Base-by-base conservation (phyloP, 2,113 vertebrate species). In the Sinocyclocheilus grahami region DNA sequence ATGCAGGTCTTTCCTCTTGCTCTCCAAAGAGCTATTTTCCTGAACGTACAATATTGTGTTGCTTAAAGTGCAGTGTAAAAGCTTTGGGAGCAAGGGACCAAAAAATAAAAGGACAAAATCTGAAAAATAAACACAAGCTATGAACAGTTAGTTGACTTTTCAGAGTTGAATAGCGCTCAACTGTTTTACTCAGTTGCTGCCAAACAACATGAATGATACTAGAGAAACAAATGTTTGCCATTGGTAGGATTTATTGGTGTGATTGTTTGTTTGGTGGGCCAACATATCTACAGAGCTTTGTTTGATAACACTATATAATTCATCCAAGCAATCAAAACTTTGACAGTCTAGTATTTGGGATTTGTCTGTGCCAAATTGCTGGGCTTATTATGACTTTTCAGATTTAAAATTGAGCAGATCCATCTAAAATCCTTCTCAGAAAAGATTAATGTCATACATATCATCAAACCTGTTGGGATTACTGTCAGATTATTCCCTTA, bases 401-500 rank as follows among this genome's bases (percentile, higher is more conserved):
- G 91, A 92, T 78, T 86, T 55, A 84, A 93, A 92, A 92, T 89
- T 42, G 18, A 72, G 37, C 69, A 42, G 69, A 72, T 72, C 42
- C 20, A 86, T 83, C 24, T 87, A 86, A 92, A 91, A 72, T 84
- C 65, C 53, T n/a, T 12, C 86, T 33, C 46, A 88, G 91, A 67
- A 83, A 89, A 84, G 87, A 90, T 91, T 91, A 89, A 81, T 85
- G 81, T 74, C 87, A 89, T 86, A 60, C 18, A 20, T 58, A 46
- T 88, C 84, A 83, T 85, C 80, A 83, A 87, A 89, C 87, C 77
- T 60, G 78, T 42, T 60, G 75, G 84, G 90, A 89, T 87, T 89
- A 79, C 42, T 12, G 89, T 89, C 88, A 86, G 82, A 85, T 91
- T 90, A 83, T 81, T 87, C 79, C 76, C 84, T 91, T 81, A 90